Evolutionary conservation across 2,888 invertebrate species (phyloP), one percentile per base, ranked within the genome.

Genomic region (Athrips mouffetella): DNA sequence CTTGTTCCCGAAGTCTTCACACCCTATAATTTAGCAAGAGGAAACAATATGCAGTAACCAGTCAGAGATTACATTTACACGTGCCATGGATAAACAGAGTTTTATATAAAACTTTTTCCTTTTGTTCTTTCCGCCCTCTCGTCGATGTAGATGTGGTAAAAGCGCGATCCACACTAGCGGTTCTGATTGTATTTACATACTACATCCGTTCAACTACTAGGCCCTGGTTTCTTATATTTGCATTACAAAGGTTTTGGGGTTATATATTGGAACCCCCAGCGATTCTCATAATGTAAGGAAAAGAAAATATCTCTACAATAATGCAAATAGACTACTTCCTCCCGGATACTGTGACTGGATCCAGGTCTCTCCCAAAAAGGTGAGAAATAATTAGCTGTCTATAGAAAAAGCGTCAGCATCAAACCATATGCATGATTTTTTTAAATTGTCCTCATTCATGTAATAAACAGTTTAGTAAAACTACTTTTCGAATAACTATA

Each of bases 121-220:
- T 52, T 50, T 50, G 39, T 46, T 53, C 49, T 54, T 54, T 40
- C 44, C 47, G 46, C 20, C 21, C 35, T 27, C 27, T 41, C 27
- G 25, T 10, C 15, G 31, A 59, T 61, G 58, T 58, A 57, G 55
- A 61, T 59, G 58, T 55, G 47, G 45, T 56, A 52, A 49, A 52
- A 57, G 48, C 44, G 51, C 54, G 55, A 58, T 55, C 55, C 55
- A 44, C 49, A 49, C 46, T 42, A 46, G 52, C 44, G 47, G 41
- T 33, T 50, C 47, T 45, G 53, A 51, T 49, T 52, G 35, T 39
- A 33, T 47, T 41, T 42, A 29, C 42, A 42, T 42, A 42, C 37
- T 20, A 37, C 42, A 42, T 18, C 27, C 33, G 35, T 35, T 42
- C 29, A 15, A 29, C 29, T 29, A 37, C 37, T 21, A 21, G 11